Evolutionary conservation across 2,888 invertebrate genomes (phyloP).

Genomic region (Tetanocera ferruginea): DNA sequence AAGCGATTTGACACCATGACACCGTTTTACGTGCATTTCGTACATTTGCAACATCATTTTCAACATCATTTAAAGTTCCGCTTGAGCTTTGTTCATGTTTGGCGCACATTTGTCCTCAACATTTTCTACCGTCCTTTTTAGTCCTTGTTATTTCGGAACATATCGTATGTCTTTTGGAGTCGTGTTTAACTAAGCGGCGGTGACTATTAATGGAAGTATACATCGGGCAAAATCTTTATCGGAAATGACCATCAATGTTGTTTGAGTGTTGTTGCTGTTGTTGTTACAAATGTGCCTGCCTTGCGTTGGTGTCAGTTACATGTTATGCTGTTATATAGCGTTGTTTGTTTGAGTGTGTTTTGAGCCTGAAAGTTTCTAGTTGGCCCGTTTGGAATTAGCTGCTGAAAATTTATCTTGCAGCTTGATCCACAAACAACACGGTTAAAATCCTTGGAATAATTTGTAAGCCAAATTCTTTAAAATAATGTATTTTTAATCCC

Average conservation of each 20-base stretch:
- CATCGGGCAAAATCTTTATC: conserved; percentile 5
- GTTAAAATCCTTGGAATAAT: too few relatives aligned
- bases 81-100: not conserved
- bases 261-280: not conserved
- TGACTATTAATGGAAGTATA: not conserved
- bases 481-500: too few relatives aligned
- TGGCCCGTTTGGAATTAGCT: too few relatives aligned
- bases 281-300: not conserved
- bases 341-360: too few relatives aligned
- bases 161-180: not conserved
- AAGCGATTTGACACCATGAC: conserved; percentile 1
- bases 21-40: not conserved
- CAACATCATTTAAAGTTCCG: not conserved
- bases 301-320: too few relatives aligned
- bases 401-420: too few relatives aligned
- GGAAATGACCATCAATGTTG: conserved; percentile 8
- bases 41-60: not conserved
- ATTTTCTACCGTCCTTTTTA: not conserved
- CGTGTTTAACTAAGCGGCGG: not conserved
- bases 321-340: too few relatives aligned
- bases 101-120: not conserved
- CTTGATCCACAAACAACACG: too few relatives aligned
- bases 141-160: not conserved
- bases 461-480: too few relatives aligned
- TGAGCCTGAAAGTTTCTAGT: too few relatives aligned